Base-by-base conservation (phyloP, 92 coral and sea anemone species). In the Phenganax subtilis region DNA sequence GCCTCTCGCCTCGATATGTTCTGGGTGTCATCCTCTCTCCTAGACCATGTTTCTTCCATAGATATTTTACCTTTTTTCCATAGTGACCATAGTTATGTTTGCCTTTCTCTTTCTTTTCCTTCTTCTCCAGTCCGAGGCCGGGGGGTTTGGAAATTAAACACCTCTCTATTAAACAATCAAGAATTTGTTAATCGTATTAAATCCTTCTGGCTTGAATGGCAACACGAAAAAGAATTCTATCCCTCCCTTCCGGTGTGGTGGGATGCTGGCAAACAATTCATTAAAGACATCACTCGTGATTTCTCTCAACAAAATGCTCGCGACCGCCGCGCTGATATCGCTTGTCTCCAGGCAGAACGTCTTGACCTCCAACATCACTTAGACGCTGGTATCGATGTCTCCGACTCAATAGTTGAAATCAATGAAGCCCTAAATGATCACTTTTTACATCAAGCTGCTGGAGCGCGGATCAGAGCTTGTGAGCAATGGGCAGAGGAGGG, bases 401-500 rank as follows among this genome's bases (percentile, higher is more conserved):
- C 68, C 2, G 6, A 0, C 2, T 62, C 25, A 20, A 20, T 62
- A 9, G 2, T 2, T 62, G 68, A 62, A 20, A 8, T 28, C 1
- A 3, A 14, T 2, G 16, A 17, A 15, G 27, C 1, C 7, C 15
- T 62, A 7, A 28, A 62, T 1, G 9, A 2, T 8, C 27, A 62
- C 16, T 28, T 15, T 62, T 3, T 62, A 3, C 27, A 3, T 62
- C 9, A 9, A 9, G 68, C 66, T 8, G 29, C 51, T 3, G 75
- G 52, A 8, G 75, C 75, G 11, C 12, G 16, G 8, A 69, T 69
- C 12, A 14, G 75, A 51, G 75, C 75, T 29, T 0, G 52, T 12
- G 75, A 3, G 31, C 44, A 27, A 14, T 70, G 75, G 53, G 75
- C 75, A 11, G 75, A 70, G 51, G 75, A 70, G 29, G 75, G 75